Base-by-base conservation (phyloP, 2,113 vertebrate genomes). In the Bubo scandiacus region DNA sequence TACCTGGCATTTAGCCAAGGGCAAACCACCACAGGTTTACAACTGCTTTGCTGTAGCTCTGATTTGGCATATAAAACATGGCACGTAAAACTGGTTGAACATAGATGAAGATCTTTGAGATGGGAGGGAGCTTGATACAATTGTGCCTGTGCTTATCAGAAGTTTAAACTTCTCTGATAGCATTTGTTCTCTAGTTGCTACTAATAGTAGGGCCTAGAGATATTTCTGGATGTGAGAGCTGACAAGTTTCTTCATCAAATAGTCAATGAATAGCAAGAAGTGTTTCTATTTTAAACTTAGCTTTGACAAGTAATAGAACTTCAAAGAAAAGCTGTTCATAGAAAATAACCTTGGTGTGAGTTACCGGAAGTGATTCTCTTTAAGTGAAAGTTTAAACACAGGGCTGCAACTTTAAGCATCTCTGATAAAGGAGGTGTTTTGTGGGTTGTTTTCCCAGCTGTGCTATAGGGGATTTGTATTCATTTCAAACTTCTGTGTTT, bases 201-300 rank as follows among this genome's bases (percentile, higher is more conserved):
- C 96, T 93, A 94, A 95, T 96, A 96, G 91, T 83, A 75, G 36
- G 61, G 78, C 92, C 70, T 82, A 62, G 40, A 90, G 74, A 58
- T 96, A 91, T 84, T 94, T 95, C 62, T 91, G 93, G 74, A 88
- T 94, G 78, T 94, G 94, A 93, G 91, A 90, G 87, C 96, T 96
- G 96, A 90, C 92, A 92, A 93, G 70, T 94, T 96, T 96, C 81
- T 96, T 92, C 90, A 94, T 96, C 94, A 82, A 93, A 96, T 88
- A 96, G 96, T 95, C 92, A 90, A 91, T 96, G 96, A 94, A 94
- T 42, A 96, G 71, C 70, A 94, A 96, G 94, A 95, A 96, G 92
- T 88, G 87, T 77, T 96, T 91, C 96, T 96, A 90, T 96, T 97
- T 96, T 80, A 87, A 91, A 68, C 90, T 80, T 29, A 77, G 43